Evolutionary conservation across 2,113 vertebrate genomes (phyloP), one percentile per base, ranked within the genome.

Genomic region (Brienomyrus brachyistius): DNA sequence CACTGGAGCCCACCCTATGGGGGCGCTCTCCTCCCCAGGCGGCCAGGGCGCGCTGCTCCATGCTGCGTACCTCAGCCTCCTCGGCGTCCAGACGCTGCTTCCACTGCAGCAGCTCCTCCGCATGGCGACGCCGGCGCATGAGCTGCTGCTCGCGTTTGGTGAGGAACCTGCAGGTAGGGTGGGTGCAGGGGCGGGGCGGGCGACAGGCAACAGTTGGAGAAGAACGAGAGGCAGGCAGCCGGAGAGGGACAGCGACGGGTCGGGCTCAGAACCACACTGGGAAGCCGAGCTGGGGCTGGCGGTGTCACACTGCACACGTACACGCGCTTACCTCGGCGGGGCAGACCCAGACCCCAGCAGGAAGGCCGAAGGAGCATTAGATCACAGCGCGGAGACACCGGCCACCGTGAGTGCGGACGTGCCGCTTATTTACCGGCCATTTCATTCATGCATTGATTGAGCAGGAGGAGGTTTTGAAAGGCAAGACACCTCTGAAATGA

Each of bases 81-180:
- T 99, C 98, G 0, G 95, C 96, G 56, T 99, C 98, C 90, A 99
- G 94, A 15, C 97, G 95, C 47, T 96, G 95, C 86, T 98, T 98
- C 97, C 98, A 99, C 91, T 98, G 95, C 43, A 99, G 92, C 85
- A 99, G 91, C 82, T 99, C 98, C 90, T 98, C 97, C 0, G 98
- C 98, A 3, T 99, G 97, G 7, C 96, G 97, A 0, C 98, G 96
- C 35, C 98, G 96, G 21, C 98, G 97, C 96, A 98, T 97, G 88
- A 99, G 95, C 92, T 98, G 97, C 94, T 99, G 98, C 23, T 99
- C 98, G 51, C 98, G 94, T 93, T 99, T 99, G 0, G 98, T 99
- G 56, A 99, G 95, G 94, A 99, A 99, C 94, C 98, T 99, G 91
- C 0, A 13, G 80, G 82, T 93, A 56, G 54, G 6, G 52, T 5